Conservation (phyloP, 2,888 invertebrate genomes). For the Drosophila buzzatii region DNA sequence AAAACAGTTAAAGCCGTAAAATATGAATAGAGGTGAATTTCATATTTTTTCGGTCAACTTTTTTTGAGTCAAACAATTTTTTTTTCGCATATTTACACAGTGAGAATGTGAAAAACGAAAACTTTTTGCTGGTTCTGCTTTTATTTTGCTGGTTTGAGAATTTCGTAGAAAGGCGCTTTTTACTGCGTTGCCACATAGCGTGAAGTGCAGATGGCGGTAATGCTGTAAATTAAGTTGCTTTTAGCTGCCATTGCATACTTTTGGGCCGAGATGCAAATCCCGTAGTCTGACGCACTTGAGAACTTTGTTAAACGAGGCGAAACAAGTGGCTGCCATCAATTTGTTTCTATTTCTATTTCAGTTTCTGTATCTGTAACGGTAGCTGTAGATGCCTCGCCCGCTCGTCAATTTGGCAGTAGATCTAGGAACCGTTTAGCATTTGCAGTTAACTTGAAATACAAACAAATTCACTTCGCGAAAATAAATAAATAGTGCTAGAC, state of each 20-base stretch:
- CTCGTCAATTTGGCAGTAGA: slow-evolving; percentile 17
- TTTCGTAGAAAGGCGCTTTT: slow-evolving; percentile 6
- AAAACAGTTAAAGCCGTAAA: neutral
- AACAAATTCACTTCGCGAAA: slow-evolving; percentile 60
- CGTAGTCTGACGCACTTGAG: slow-evolving; percentile 49
- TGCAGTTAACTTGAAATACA: slow-evolving; percentile 48
- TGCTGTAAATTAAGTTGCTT: slow-evolving; percentile 50
- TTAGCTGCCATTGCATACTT: slow-evolving; percentile 46
- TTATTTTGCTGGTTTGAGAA: neutral
- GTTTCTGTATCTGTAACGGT: slow-evolving; percentile 9
- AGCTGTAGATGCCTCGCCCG: neutral
- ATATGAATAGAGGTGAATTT: no score
- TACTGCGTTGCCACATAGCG: slow-evolving; percentile 29
- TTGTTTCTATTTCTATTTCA: slow-evolving; percentile 15
- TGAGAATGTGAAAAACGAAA: neutral
- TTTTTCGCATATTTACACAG: neutral
- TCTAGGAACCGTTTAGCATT: slow-evolving; percentile 53
- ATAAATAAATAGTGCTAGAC: slow-evolving; percentile 59
- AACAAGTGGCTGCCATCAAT: slow-evolving; percentile 51
- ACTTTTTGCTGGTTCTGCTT: neutral
- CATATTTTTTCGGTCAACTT: neutral
- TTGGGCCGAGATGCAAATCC: slow-evolving; percentile 42
- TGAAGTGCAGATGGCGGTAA: slow-evolving; percentile 27
- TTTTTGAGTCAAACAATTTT: neutral
- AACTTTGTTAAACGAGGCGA: slow-evolving; percentile 53